Conservation (phyloP, 2,113 vertebrate genomes). For the Ancistrus triradiatus region DNA sequence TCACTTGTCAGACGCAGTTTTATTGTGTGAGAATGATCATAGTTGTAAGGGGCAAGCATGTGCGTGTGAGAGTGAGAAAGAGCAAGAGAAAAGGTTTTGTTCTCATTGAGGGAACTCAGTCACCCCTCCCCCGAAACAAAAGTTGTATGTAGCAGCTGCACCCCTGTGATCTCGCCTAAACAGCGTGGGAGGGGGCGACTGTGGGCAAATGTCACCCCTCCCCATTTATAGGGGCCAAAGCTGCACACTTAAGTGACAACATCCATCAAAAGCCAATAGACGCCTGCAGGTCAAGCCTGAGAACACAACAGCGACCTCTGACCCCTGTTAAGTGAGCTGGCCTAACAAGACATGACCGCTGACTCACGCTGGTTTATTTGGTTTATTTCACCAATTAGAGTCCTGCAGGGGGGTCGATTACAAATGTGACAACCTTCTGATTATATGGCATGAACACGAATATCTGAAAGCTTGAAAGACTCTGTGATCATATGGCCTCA, state of each 20-base stretch:
- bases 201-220: conserved; percentile 67
- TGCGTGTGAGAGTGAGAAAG: conserved; percentile 25
- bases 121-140: conserved; percentile 64
- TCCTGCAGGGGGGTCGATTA: conserved; percentile 2
- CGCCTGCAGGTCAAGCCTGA: conserved; percentile 76
- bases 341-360: conserved; percentile 55
- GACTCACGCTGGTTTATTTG: conserved; percentile 47
- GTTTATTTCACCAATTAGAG: conserved; percentile 45
- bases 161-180: conserved; percentile 73
- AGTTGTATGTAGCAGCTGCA: conserved; percentile 79
- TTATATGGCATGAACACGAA: conserved; percentile 18
- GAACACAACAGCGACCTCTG: conserved; percentile 75
- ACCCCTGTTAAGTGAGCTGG: conserved; percentile 65
- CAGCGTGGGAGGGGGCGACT: conserved; percentile 56
- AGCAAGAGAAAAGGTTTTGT: conserved; percentile 44
- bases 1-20: conserved; percentile 41
- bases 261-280: conserved; percentile 81
- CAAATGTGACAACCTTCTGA: conserved; percentile 11
- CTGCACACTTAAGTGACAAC: conserved; percentile 76
- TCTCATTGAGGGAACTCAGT: conserved; percentile 66
- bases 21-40: conserved; percentile 43
- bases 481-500: not conserved
- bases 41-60: conserved; percentile 36
- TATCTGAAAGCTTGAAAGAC: not conserved
- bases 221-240: conserved; percentile 67